These are phyloP conservation scores for Armadillidium nasatum DNA, from an alignment of 1,140 invertebrate species.

Conservation along the genomic window DNA sequence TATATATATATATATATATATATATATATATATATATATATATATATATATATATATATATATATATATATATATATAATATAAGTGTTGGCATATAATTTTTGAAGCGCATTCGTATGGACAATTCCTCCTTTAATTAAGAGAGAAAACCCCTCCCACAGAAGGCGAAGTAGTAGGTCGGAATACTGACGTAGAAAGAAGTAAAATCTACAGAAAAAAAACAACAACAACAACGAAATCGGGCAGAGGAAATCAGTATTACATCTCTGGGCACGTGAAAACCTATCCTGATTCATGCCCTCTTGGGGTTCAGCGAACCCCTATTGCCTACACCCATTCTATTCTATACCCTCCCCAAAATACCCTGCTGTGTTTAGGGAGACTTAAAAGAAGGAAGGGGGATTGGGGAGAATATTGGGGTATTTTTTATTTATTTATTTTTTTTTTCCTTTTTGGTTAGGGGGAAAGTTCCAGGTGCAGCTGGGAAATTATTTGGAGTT, in stretches of 20 bases:
- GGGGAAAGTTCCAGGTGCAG: conserved; percentile 1
- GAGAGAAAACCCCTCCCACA: no score
- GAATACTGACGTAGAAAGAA: no score
- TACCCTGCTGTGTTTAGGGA: background rate
- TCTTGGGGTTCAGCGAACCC: background rate
- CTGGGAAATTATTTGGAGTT: background rate
- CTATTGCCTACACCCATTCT: background rate
- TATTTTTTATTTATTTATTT: background rate
- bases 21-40: background rate
- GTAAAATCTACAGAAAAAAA: no score
- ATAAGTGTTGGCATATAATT: background rate
- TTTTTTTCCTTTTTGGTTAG: background rate
- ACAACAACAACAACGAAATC: no score
- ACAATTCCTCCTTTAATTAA: no score
- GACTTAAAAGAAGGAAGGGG: background rate
- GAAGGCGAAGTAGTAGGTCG: no score
- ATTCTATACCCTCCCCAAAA: background rate
- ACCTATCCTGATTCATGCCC: conserved; percentile 1
- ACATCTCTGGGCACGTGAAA: conserved; percentile 1
- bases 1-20: background rate
- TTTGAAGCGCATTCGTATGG: no score
- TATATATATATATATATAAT: background rate
- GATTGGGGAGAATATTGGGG: background rate
- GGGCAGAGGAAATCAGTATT: background rate
- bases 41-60: background rate